Evolutionary conservation across 2,113 vertebrate species (phyloP).

Genomic region (Vulpes ferrilata): DNA sequence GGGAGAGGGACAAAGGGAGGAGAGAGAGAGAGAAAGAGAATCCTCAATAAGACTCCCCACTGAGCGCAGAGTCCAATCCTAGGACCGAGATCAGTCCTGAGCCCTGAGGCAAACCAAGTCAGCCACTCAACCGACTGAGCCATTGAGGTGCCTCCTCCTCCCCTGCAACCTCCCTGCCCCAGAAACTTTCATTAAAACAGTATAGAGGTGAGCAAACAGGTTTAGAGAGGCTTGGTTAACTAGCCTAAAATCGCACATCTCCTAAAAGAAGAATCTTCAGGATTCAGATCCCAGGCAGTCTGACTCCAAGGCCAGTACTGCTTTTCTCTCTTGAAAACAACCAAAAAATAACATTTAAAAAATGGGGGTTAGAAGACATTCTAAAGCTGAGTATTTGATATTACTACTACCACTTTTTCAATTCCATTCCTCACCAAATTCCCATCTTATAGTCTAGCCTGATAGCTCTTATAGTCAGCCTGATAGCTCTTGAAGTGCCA

Average conservation of each 20-base stretch:
- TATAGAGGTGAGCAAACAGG: background rate
- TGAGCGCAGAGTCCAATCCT: background rate
- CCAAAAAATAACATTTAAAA: background rate
- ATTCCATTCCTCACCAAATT: background rate
- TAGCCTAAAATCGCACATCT: background rate
- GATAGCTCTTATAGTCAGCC: background rate
- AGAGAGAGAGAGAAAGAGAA: background rate
- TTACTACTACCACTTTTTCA: background rate
- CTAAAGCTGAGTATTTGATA: background rate
- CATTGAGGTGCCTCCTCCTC: background rate
- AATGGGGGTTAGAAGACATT: background rate
- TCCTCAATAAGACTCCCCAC: background rate
- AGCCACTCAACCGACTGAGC: background rate
- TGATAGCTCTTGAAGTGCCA: background rate
- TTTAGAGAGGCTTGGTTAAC: background rate
- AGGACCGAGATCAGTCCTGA: background rate
- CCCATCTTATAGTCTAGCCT: background rate
- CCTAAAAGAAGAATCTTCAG: background rate
- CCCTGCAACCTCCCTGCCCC: background rate
- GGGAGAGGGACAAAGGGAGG: background rate
- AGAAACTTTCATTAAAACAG: background rate
- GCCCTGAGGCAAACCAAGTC: background rate
- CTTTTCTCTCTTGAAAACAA: background rate
- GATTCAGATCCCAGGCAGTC: background rate
- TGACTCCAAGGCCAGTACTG: background rate